phyloP scores from a whole-genome alignment of 2,888 invertebrate genomes.

The Tenodera sinensis region DNA sequence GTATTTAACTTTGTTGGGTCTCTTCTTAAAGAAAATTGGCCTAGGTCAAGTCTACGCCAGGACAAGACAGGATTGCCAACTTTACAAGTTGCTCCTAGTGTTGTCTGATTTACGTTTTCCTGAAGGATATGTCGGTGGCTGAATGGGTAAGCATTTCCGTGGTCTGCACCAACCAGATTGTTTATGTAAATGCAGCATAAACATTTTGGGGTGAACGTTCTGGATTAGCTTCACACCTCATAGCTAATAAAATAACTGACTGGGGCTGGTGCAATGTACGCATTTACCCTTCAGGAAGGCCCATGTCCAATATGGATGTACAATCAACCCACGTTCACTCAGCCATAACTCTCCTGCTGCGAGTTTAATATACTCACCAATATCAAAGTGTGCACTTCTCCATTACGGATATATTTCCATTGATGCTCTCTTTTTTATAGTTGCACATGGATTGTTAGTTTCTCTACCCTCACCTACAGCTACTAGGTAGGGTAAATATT shows the following conservation, averaged over 20 bases:
- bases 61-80: neutral
- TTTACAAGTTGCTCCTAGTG: neutral
- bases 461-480: too few relatives aligned
- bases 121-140: too few relatives aligned
- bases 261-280: neutral
- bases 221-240: neutral
- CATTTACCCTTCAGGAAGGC: neutral
- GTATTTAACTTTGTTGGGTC: too few relatives aligned
- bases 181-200: neutral
- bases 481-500: too few relatives aligned
- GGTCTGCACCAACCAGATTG: neutral
- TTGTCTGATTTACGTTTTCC: neutral
- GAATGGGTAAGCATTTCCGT: neutral
- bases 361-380: too few relatives aligned
- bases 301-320: neutral
- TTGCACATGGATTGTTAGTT: too few relatives aligned
- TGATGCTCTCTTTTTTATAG: too few relatives aligned
- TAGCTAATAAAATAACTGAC: neutral
- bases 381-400: too few relatives aligned
- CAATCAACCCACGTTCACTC: neutral
- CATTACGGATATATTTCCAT: too few relatives aligned
- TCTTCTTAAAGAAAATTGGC: too few relatives aligned
- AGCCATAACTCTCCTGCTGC: too few relatives aligned
- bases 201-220: neutral
- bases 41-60: neutral